These are phyloP conservation scores for Otolemur garnettii DNA, from an alignment of 2,113 vertebrate species.

Conservation along the genomic window DNA sequence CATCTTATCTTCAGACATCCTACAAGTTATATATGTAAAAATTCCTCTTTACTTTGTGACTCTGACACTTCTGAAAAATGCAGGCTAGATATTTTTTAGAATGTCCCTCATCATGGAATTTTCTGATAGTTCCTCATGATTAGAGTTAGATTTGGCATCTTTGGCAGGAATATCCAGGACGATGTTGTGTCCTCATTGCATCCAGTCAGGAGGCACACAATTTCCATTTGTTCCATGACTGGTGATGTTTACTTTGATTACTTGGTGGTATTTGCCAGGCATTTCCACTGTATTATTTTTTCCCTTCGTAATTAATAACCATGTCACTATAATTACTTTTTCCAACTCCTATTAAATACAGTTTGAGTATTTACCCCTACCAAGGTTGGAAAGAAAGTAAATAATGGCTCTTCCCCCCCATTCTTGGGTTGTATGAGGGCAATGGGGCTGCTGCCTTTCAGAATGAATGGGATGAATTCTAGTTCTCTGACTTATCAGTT, in stretches of 20 bases:
- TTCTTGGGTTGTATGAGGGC: background rate
- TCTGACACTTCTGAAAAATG: background rate
- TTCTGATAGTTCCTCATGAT: background rate
- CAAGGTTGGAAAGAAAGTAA: background rate
- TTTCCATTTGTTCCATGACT: background rate
- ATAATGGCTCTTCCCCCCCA: background rate
- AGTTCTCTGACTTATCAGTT: background rate
- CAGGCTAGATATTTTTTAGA: background rate
- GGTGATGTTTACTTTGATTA: background rate
- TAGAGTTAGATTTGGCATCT: background rate
- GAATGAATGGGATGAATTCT: background rate
- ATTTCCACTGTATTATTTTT: background rate
- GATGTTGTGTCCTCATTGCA: background rate
- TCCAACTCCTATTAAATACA: background rate
- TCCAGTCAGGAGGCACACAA: background rate
- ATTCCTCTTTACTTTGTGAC: background rate
- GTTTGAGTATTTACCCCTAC: background rate
- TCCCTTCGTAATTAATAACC: background rate
- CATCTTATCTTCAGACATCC: background rate
- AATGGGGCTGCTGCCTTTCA: background rate
- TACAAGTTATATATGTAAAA: background rate
- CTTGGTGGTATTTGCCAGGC: background rate
- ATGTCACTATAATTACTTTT: background rate
- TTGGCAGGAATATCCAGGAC: background rate
- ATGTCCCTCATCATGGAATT: background rate